These are phyloP conservation scores for Halotydeus destructor DNA, from an alignment of 1,140 invertebrate genomes.

Conservation along the genomic window DNA sequence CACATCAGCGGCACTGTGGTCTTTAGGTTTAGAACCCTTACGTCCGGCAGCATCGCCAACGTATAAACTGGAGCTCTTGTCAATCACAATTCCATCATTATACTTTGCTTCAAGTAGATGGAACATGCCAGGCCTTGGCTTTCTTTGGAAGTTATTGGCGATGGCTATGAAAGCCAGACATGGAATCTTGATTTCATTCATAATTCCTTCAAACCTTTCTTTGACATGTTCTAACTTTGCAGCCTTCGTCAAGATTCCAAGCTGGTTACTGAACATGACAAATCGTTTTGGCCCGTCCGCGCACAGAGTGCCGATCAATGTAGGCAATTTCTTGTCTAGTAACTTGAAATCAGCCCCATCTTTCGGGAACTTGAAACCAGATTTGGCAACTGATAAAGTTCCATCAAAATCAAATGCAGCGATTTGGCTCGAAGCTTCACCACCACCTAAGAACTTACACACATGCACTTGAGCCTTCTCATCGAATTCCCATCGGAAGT, in stretches of 20 bases:
- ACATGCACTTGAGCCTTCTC: conserved; percentile 1
- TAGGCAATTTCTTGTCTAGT: conserved; percentile 7
- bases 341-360: conserved; percentile 15
- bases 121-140: conserved; percentile 14
- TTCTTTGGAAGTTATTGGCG: conserved; percentile 11
- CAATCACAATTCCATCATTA: conserved; percentile 8
- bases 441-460: conserved; percentile 9
- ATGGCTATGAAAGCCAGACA: conserved; percentile 12
- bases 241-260: conserved; percentile 10
- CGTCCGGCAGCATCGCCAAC: conserved; percentile 17
- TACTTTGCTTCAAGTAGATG: conserved; percentile 3
- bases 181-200: conserved; percentile 8
- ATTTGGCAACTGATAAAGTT: conserved; percentile 14
- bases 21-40: conserved; percentile 6
- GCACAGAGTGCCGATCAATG: background rate
- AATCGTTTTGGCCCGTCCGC: conserved; percentile 4
- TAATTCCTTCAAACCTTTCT: conserved; percentile 7
- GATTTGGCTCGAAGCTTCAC: conserved; percentile 5
- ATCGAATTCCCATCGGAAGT: conserved; percentile 4
- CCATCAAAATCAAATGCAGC: conserved; percentile 16
- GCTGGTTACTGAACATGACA: conserved; percentile 16
- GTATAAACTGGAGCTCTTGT: conserved; percentile 12
- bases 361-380: conserved; percentile 11
- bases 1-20: conserved; percentile 14
- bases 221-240: conserved; percentile 9